These are phyloP conservation scores for Aegithalos caudatus DNA, from an alignment of 2,113 vertebrate genomes.

Conservation along the genomic window DNA sequence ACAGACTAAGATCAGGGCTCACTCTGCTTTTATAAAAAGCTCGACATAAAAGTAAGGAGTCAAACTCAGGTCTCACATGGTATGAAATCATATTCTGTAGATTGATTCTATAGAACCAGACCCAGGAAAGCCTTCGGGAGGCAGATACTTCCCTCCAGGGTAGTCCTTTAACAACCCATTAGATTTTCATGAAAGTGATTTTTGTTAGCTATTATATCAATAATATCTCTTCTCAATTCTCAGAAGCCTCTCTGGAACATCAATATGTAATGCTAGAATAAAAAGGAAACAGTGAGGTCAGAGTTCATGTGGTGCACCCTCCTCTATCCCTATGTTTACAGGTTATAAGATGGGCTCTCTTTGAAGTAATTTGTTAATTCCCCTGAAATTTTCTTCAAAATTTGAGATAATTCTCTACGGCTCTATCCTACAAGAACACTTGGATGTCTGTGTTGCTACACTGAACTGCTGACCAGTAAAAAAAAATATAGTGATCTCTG, in stretches of 20 bases:
- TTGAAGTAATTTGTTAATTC: neutral
- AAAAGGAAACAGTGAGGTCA: neutral
- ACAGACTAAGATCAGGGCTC: neutral
- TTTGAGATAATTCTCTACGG: neutral
- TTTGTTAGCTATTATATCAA: neutral
- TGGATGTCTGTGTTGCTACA: neutral
- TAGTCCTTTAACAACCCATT: neutral
- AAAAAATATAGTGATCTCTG: neutral
- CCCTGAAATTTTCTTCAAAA: neutral
- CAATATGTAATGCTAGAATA: neutral
- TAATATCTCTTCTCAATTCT: neutral
- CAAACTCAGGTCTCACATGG: neutral
- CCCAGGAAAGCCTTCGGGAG: neutral
- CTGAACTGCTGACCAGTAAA: neutral
- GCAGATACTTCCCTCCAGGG: neutral
- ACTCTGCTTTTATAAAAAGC: neutral
- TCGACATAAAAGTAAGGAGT: neutral
- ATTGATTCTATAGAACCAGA: neutral
- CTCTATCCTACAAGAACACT: neutral
- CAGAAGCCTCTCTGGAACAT: neutral
- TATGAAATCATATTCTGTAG: neutral
- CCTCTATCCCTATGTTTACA: neutral
- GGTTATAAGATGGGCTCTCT: neutral
- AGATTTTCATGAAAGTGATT: neutral
- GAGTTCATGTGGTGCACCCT: neutral